Evolutionary conservation across 1,140 invertebrate species (phyloP), one percentile per base, ranked within the genome.

Genomic region (Protaetia brevitarsis): DNA sequence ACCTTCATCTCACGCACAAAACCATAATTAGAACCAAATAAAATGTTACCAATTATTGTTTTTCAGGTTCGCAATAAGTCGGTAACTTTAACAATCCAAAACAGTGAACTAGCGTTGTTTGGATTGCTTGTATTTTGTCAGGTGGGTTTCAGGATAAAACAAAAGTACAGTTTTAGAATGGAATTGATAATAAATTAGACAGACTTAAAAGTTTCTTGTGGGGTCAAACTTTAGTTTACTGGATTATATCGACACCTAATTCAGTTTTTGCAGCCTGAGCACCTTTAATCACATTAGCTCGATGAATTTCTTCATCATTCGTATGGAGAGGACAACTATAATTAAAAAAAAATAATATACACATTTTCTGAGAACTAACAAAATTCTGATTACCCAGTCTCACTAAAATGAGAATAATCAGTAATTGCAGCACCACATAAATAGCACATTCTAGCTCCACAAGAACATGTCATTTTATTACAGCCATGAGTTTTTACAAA

Each of bases 361-460:
- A 62, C 59, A 21, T 19, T 26, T 56, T 16, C 7, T 26, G 19
- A 36, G 63, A 63, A 66, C 30, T 56, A 61, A 58, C 21, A 28
- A 65, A 41, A 65, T 59, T 2, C 16, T 30, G 26, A 16, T 34
- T 34, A 34, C 59, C 78, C 77, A 71, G 80, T 75, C n/a, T n/a
- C n/a, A 64, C 79, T 75, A 74, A 90, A 90, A 76, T 89, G 89
- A 1, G 72, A 63, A 72, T 90, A 89, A 73, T 81, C 80, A 2
- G 76, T 81, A 11, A 87, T 77, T 11, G 82, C 79, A 70, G 82
- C 71, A 11, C 84, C 78, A 73, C 89, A 90, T 2, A 89, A 72
- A 71, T 90, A 90, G 75, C 89, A 91, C 84, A 88, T 88, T 4
- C 74, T 78, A 0, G 86, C 84, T 1, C 87, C 88, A 80, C 89